phyloP scores from a whole-genome alignment of 2,888 invertebrate genomes.

The Brenthis daphne region DNA sequence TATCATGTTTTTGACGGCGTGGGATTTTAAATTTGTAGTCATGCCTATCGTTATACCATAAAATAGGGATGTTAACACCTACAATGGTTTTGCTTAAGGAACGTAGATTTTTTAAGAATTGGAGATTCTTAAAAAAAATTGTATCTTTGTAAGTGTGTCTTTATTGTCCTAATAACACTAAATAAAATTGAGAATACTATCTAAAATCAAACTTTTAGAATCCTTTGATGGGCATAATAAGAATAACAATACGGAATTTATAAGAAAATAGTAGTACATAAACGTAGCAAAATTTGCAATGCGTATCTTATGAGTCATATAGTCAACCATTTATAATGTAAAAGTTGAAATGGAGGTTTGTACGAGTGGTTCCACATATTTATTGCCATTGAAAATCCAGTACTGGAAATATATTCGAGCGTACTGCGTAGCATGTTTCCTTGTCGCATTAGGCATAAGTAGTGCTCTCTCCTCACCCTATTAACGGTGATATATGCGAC shows the following conservation, averaged over 20 bases:
- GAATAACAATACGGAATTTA: neutral
- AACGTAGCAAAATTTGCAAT: neutral
- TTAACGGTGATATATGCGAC: conserved; percentile 81
- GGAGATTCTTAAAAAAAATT: too few species aligned
- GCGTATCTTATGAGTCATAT: neutral
- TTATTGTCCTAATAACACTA: too few species aligned
- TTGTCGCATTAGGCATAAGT: conserved; percentile 82
- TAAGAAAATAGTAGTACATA: neutral
- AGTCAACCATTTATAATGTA: conserved; percentile 26
- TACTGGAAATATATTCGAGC: conserved; percentile 69
- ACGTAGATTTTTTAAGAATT: too few species aligned
- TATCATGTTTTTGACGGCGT: conserved; percentile 55
- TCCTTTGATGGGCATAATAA: neutral
- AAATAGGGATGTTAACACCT: neutral
- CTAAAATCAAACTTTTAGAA: neutral
- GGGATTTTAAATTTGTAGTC: conserved; percentile 25
- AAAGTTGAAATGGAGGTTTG: conserved; percentile 24
- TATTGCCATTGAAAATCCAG: conserved; percentile 75
- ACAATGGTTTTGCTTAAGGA: too few species aligned
- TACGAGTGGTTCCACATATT: conserved; percentile 59
- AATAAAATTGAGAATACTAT: too few species aligned
- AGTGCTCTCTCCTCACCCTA: conserved; percentile 81
- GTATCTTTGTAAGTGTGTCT: too few species aligned
- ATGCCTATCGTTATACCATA: conserved; percentile 8
- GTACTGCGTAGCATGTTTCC: conserved; percentile 75